Evolutionary conservation across 2,797 vertebrate genomes (phyloP), one percentile per base, ranked within the genome.

Genomic region (Tamandua tetradactyla): DNA sequence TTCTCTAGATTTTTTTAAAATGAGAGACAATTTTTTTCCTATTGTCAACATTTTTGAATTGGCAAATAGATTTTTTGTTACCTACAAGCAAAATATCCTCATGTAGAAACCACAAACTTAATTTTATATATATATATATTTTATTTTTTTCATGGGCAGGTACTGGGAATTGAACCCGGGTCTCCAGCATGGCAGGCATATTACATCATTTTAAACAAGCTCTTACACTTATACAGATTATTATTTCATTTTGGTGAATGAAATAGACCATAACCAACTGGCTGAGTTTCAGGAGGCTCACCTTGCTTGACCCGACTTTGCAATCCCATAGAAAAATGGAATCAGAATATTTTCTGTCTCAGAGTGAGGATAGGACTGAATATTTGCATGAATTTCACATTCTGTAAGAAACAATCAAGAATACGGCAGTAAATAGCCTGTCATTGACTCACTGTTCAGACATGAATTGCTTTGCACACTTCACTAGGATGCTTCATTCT

Each of bases 61-160:
- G 57, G 25, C 8, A 18, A 84, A 42, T 75, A 9, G 52, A 80
- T 52, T 15, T 52, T 52, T 52, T 80, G 49, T 89, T 37, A 40
- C 35, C 79, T 47, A 74, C 2, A 57, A 55, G 40, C 6, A 27
- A n/a, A 88, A 42, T 18, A 59, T 83, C 27, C 22, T 47, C 69
- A 62, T 59, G 93, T 71, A 82, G 64, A 86, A 93, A 74, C 10
- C 80, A 30, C 52, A 61, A 66, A 37, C 55, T 86, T 89, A 66
- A 68, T 62, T 80, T n/a, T n/a, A n/a, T n/a, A n/a, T n/a, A n/a
- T n/a, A n/a, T n/a, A n/a, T n/a, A n/a, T n/a, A n/a, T n/a, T n/a
- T n/a, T n/a, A n/a, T n/a, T n/a, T n/a, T n/a, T n/a, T n/a, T n/a
- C n/a, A n/a, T n/a, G n/a, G n/a, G n/a, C n/a, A n/a, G n/a, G n/a